These are phyloP conservation scores for Achatina immaculata DNA, from an alignment of 1,140 invertebrate genomes.

Conservation along the genomic window DNA sequence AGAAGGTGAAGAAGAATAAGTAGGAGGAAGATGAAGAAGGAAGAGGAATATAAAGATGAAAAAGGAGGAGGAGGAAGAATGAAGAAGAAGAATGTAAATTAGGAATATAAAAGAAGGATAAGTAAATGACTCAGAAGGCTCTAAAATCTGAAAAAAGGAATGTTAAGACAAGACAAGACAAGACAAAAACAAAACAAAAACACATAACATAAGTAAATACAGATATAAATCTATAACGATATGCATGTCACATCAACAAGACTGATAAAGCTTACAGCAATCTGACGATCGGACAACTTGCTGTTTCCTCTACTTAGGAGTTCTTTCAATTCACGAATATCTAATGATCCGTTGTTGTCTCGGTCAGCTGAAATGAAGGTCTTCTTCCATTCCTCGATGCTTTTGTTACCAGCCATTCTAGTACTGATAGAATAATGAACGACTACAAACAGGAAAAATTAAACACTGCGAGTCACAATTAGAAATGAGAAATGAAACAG, in stretches of 20 bases:
- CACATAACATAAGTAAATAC: no score
- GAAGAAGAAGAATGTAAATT: conserved; percentile 20
- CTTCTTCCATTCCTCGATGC: neutral
- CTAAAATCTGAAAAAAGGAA: no score
- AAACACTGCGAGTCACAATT: no score
- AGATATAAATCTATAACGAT: no score
- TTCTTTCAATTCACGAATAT: conserved; percentile 13
- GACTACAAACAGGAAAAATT: no score
- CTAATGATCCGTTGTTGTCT: conserved; percentile 12
- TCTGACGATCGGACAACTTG: conserved; percentile 21
- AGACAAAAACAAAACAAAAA: no score
- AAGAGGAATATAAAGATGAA: conserved; percentile 22
- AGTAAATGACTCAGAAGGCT: neutral
- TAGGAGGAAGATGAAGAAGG: neutral
- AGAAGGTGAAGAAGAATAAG: neutral
- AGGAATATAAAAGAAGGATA: conserved; percentile 14
- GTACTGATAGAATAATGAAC: neutral
- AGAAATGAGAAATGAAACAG: no score
- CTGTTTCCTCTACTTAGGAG: conserved; percentile 4
- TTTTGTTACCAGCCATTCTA: conserved; percentile 26
- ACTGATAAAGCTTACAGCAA: conserved; percentile 15
- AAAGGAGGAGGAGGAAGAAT: conserved; percentile 11
- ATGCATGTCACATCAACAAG: no score
- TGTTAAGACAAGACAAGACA: no score
- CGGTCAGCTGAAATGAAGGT: conserved; percentile 23